phyloP scores from a whole-genome alignment of 2,113 vertebrate genomes.

The Passer montanus region DNA sequence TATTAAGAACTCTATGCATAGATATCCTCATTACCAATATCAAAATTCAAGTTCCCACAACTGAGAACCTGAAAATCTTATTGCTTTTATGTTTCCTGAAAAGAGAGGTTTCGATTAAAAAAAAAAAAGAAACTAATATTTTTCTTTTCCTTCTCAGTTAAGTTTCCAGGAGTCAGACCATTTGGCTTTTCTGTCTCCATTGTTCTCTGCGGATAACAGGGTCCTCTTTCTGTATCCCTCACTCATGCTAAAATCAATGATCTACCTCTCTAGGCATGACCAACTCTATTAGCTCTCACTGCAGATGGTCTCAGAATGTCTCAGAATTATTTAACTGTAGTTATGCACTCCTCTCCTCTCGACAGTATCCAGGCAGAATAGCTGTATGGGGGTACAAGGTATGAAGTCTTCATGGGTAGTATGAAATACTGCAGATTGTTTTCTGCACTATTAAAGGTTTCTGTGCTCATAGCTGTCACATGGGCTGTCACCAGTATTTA shows the following conservation, averaged over 20 bases:
- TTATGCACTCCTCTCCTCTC: neutral
- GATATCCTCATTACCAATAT: neutral
- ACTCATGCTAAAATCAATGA: neutral
- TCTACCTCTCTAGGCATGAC: neutral
- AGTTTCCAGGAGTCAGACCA: neutral
- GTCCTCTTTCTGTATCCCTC: neutral
- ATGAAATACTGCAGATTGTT: neutral
- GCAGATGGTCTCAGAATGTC: neutral
- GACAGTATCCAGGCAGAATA: neutral
- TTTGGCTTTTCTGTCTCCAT: neutral
- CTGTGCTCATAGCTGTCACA: neutral
- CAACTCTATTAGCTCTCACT: neutral
- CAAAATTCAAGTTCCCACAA: neutral
- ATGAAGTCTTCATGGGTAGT: neutral
- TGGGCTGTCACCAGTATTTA: neutral
- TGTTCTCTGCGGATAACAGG: neutral
- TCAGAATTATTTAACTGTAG: neutral
- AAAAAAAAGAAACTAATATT: neutral
- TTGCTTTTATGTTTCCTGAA: neutral
- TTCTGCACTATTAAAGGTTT: neutral
- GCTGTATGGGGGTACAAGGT: neutral
- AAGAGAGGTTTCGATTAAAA: fast-evolving
- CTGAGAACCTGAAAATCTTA: neutral
- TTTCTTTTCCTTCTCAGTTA: neutral
- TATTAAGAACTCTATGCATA: neutral